These are phyloP conservation scores for Prinia subflava DNA, from an alignment of 2,113 vertebrate genomes.

Conservation along the genomic window DNA sequence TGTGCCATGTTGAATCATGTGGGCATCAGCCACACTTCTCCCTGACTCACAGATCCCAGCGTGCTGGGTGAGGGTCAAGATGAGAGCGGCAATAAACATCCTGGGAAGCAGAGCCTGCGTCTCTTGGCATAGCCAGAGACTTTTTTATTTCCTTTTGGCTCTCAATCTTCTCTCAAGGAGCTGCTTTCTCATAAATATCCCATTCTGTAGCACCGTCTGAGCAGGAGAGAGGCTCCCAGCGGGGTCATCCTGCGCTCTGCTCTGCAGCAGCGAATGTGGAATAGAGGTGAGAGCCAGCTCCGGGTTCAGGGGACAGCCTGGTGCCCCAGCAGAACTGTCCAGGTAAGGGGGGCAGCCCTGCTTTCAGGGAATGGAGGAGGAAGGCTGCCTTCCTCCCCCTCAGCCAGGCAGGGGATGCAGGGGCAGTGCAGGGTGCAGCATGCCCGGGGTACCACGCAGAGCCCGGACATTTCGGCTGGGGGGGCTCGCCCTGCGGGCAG, in stretches of 20 bases:
- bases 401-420: background rate
- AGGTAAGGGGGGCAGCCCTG: background rate
- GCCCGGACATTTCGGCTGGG: background rate
- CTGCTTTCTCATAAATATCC: slow-evolving; percentile 57
- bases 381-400: background rate
- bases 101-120: background rate
- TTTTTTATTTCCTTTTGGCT: background rate
- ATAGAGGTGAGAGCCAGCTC: accelerated
- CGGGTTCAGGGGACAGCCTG: accelerated
- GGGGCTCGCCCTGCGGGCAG: background rate
- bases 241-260: background rate
- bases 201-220: background rate
- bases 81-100: slow-evolving; percentile 20
- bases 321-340: background rate
- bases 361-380: background rate
- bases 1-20: background rate
- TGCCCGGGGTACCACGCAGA: background rate
- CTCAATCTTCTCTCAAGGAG: slow-evolving; percentile 37
- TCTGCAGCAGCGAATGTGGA: background rate
- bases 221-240: background rate
- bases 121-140: background rate
- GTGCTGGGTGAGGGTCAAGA: slow-evolving; percentile 30
- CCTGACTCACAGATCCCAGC: slow-evolving; percentile 13
- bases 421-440: background rate
- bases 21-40: background rate